Evolutionary conservation across 2,797 vertebrate species (phyloP).

Genomic region (Bucorvus abyssinicus): DNA sequence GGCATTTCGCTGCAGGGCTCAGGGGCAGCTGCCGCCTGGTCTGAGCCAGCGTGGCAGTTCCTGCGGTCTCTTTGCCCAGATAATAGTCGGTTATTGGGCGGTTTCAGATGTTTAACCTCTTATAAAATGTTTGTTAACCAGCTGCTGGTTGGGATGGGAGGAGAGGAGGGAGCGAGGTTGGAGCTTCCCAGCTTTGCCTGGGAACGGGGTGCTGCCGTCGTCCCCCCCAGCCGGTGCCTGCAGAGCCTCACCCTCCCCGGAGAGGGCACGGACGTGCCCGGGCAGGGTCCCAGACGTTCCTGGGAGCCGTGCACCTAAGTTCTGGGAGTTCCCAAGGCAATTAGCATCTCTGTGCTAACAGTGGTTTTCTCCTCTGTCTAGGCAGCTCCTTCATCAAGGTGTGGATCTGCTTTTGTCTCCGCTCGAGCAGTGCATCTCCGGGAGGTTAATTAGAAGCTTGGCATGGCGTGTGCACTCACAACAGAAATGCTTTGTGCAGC

Average conservation of each 20-base stretch:
- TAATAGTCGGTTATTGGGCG: neutral
- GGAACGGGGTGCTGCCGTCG: neutral
- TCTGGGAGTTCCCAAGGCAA: constrained; percentile 39
- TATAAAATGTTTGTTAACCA: neutral
- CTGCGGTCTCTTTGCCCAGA: neutral
- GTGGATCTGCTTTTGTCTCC: constrained; percentile 9
- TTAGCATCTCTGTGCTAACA: neutral
- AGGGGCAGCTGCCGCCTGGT: neutral
- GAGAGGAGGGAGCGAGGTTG: neutral
- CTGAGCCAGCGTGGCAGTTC: neutral
- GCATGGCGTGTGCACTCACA: neutral
- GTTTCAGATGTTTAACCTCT: neutral
- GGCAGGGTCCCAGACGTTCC: constrained; percentile 43
- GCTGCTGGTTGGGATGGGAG: neutral
- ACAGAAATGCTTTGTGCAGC: fast-evolving
- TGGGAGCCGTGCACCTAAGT: constrained; percentile 25
- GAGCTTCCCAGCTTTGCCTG: neutral
- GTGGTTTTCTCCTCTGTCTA: constrained; percentile 26
- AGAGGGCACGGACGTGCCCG: neutral
- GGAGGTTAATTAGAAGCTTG: neutral
- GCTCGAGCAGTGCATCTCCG: neutral
- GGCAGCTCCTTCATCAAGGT: constrained; percentile 33
- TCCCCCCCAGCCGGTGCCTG: neutral
- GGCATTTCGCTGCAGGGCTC: neutral
- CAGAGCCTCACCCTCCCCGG: neutral